phyloP scores from a whole-genome alignment of 2,797 vertebrate genomes.

The Cottoperca gobio region DNA sequence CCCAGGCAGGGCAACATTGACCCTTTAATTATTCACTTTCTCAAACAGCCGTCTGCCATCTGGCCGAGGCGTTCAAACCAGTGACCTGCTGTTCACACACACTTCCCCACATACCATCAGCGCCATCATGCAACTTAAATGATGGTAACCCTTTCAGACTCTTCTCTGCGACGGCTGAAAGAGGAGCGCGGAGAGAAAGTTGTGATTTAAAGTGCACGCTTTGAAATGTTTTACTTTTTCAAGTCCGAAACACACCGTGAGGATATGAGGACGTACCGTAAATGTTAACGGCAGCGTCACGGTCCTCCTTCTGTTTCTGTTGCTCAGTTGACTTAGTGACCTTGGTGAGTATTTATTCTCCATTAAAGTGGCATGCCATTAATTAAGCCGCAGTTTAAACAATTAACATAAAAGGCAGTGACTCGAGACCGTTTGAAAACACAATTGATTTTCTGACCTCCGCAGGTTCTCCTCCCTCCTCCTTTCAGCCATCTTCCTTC shows the following conservation, averaged over 20 bases:
- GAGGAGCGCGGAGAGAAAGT: neutral
- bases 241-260: neutral
- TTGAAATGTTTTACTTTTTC: conserved; percentile 15
- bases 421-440: conserved; percentile 38
- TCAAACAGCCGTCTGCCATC: conserved; percentile 46
- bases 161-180: conserved; percentile 5
- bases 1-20: neutral
- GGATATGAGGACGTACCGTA: neutral
- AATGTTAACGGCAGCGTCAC: neutral
- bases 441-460: conserved; percentile 53
- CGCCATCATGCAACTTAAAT: conserved; percentile 10
- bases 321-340: conserved; percentile 7
- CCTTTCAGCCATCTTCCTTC: conserved; percentile 12
- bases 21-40: conserved; percentile 39
- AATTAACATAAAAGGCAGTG: conserved; percentile 41
- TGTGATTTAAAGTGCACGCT: conserved; percentile 1
- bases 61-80: conserved; percentile 42
- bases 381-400: conserved; percentile 53
- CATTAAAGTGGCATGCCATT: conserved; percentile 38
- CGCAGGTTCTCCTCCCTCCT: conserved; percentile 18
- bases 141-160: neutral
- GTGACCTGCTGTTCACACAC: conserved; percentile 47
- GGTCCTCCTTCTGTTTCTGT: neutral
- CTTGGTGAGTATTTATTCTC: conserved; percentile 39
- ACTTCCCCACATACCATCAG: conserved; percentile 19